These are phyloP conservation scores for Muscicapa striata DNA, from an alignment of 2,797 vertebrate species.

Conservation along the genomic window DNA sequence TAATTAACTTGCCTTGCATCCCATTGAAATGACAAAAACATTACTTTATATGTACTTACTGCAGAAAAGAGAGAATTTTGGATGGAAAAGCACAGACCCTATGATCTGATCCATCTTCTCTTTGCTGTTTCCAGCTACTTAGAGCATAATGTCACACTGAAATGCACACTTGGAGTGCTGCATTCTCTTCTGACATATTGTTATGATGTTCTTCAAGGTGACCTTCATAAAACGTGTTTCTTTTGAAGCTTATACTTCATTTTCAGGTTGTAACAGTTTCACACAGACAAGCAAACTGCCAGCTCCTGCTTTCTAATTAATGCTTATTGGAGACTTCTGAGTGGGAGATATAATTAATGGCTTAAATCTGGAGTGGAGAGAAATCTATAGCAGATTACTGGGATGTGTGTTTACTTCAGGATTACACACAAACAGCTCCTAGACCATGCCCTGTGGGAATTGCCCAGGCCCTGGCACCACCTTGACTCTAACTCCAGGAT, in stretches of 20 bases:
- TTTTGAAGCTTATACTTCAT: slow-evolving; percentile 7
- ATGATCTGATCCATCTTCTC: slow-evolving; percentile 29
- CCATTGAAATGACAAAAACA: slow-evolving; percentile 54
- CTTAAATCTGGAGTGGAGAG: slow-evolving; percentile 61
- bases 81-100: slow-evolving; percentile 14
- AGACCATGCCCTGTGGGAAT: neutral
- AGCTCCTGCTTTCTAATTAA: slow-evolving; percentile 70
- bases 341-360: slow-evolving; percentile 74
- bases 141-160: slow-evolving; percentile 31
- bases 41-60: slow-evolving; percentile 56
- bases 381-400: slow-evolving; percentile 53
- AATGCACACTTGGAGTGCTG: neutral
- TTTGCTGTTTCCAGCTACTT: slow-evolving; percentile 27
- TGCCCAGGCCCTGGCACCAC: neutral
- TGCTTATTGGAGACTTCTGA: slow-evolving; percentile 61
- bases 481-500: neutral
- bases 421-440: slow-evolving; percentile 57
- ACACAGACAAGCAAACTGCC: neutral
- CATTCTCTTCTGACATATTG: slow-evolving; percentile 32
- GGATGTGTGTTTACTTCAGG: slow-evolving; percentile 54
- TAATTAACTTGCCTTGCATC: slow-evolving; percentile 47
- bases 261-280: slow-evolving; percentile 29
- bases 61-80: slow-evolving; percentile 47
- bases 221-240: slow-evolving; percentile 61
- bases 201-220: slow-evolving; percentile 61